These are phyloP conservation scores for Nymphalis urticae DNA, from an alignment of 2,888 invertebrate species.

Conservation along the genomic window DNA sequence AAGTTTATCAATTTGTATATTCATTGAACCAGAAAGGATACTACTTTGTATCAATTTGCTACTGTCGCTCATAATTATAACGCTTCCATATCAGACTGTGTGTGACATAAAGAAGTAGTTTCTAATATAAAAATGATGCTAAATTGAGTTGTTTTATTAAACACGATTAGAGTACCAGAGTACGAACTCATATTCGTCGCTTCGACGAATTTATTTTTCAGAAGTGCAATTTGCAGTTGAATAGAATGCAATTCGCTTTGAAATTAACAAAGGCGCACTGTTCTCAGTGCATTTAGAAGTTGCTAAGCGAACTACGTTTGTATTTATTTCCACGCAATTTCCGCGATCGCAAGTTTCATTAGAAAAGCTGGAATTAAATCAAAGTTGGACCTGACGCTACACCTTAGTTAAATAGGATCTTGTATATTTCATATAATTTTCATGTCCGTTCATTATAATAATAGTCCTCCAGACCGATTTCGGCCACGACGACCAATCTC, in stretches of 20 bases:
- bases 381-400: slow-evolving; percentile 49
- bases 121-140: slow-evolving; percentile 3
- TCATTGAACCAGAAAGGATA: too few species aligned
- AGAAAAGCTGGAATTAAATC: slow-evolving; percentile 51
- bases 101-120: not conserved
- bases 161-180: not conserved
- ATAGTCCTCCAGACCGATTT: too few species aligned
- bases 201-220: slow-evolving; percentile 51
- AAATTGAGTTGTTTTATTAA: slow-evolving; percentile 58
- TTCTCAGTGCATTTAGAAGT: slow-evolving; percentile 64
- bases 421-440: not conserved
- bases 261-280: slow-evolving; percentile 70
- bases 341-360: slow-evolving; percentile 65
- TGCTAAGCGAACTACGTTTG: slow-evolving; percentile 56
- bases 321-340: slow-evolving; percentile 73
- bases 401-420: slow-evolving; percentile 5
- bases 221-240: slow-evolving; percentile 50
- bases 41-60: too few species aligned
- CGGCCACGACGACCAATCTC: too few species aligned
- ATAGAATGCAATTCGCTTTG: slow-evolving; percentile 56
- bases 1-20: too few species aligned
- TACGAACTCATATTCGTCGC: slow-evolving; percentile 32
- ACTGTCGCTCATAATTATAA: too few species aligned
- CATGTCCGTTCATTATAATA: not conserved
- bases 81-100: not conserved